Percentiles rank a stretch among this genome's conserved stretches.
These are phyloP conservation scores for Leptobrachium leishanense DNA, from an alignment of 2,113 vertebrate genomes.

Conservation along the genomic window DNA sequence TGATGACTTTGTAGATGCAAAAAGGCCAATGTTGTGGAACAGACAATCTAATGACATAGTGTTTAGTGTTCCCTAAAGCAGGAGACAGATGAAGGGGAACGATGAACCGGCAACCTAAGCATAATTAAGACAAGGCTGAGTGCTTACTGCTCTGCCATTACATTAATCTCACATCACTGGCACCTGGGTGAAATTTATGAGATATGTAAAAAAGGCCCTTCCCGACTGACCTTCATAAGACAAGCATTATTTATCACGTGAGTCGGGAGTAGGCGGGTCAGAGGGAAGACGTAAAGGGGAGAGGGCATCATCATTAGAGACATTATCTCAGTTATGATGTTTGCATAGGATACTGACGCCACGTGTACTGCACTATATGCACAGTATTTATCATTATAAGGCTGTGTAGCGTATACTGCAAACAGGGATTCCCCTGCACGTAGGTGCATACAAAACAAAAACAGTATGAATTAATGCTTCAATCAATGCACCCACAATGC, in stretches of 20 bases:
- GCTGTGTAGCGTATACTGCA: too few species aligned
- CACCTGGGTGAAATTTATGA: conserved; percentile 84
- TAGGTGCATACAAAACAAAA: neutral
- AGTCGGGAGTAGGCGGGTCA: conserved; percentile 59
- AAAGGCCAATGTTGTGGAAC: conserved; percentile 77
- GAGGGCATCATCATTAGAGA: conserved; percentile 28
- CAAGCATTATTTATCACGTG: conserved; percentile 72
- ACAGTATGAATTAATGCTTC: too few species aligned
- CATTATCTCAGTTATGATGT: conserved; percentile 35
- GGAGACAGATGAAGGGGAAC: conserved; percentile 83
- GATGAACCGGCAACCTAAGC: conserved; percentile 80
- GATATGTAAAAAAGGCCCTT: conserved; percentile 77
- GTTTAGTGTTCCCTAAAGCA: conserved; percentile 84
- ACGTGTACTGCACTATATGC: neutral
- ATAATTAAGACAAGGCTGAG: conserved; percentile 87
- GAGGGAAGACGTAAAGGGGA: conserved; percentile 43
- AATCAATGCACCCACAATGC: too few species aligned
- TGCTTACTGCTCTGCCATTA: conserved; percentile 77
- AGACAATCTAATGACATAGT: conserved; percentile 83
- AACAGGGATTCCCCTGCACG: neutral
- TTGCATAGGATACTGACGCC: conserved; percentile 16
- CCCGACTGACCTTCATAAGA: conserved; percentile 78
- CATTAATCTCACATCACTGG: conserved; percentile 83
- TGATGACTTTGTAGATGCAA: conserved; percentile 84
- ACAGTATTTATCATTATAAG: neutral